Percentiles rank a stretch among this genome's conserved stretches.
Conservation (phyloP, 2,113 vertebrate genomes). For the Channa maculata region DNA sequence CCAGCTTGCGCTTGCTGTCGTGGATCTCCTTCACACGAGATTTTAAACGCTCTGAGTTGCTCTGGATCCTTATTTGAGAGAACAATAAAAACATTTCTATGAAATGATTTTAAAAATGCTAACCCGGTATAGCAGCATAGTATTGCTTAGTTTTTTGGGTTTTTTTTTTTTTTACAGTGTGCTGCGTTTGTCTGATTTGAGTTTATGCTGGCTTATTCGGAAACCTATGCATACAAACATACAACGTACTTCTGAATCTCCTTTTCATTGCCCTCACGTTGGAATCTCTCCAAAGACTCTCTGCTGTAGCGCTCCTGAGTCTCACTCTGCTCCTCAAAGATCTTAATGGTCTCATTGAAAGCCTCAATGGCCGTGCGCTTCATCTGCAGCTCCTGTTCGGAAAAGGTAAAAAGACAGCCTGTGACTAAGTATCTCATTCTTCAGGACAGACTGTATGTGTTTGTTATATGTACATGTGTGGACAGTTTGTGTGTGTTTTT, state of each 20-base stretch:
- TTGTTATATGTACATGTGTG: too few species aligned
- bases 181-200: not conserved
- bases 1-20: constrained; percentile 92
- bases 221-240: not conserved
- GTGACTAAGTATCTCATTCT: not conserved
- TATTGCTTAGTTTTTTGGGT: too few species aligned
- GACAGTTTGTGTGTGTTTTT: too few species aligned
- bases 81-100: not conserved
- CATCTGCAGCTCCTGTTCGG: constrained; percentile 94
- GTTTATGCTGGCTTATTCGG: too few species aligned
- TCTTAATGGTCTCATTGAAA: constrained; percentile 99
- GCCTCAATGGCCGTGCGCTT: constrained; percentile 98
- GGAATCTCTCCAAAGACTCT: constrained; percentile 97
- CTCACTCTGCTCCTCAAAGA: constrained; percentile 99
- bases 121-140: not conserved
- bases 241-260: constrained; percentile 93
- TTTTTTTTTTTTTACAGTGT: too few species aligned
- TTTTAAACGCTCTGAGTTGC: constrained; percentile 96
- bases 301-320: constrained; percentile 98
- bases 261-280: constrained; percentile 95
- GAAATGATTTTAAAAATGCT: not conserved
- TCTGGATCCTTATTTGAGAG: constrained; percentile 87
- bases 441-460: too few species aligned
- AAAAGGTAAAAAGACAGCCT: not conserved
- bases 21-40: constrained; percentile 98